These are phyloP conservation scores for Polyploca ridens DNA, from an alignment of 2,888 invertebrate species.

Conservation along the genomic window DNA sequence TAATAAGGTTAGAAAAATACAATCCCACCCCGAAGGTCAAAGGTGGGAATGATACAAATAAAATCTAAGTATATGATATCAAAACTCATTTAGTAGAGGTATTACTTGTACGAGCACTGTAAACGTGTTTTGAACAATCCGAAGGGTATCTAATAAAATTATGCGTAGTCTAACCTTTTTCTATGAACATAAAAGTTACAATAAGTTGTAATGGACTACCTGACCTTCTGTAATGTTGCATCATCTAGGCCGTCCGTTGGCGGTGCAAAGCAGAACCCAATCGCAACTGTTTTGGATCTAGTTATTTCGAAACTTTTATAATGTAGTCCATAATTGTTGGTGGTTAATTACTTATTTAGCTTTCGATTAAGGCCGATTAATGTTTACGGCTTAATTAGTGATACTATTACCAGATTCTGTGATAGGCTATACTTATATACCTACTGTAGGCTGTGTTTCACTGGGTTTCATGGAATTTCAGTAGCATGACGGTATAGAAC, in stretches of 20 bases:
- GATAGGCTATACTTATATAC: background rate
- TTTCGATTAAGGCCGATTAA: background rate
- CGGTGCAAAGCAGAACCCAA: conserved; percentile 13
- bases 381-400: background rate
- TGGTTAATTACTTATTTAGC: conserved; percentile 2
- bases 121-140: background rate
- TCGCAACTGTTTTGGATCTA: conserved; percentile 1
- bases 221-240: conserved; percentile 46
- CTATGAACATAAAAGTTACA: conserved; percentile 4
- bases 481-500: too few species aligned
- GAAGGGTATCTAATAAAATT: background rate
- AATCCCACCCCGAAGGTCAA: too few species aligned
- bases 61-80: too few species aligned
- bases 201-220: conserved; percentile 20
- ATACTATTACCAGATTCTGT: background rate
- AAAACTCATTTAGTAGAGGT: too few species aligned
- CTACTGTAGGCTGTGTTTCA: background rate
- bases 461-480: background rate
- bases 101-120: too few species aligned
- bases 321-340: background rate
- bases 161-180: background rate
- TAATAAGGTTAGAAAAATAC: too few species aligned
- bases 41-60: too few species aligned
- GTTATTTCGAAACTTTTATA: conserved; percentile 9
- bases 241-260: conserved; percentile 41